These are phyloP conservation scores for Phrynocephalus forsythii DNA, from an alignment of 2,797 vertebrate species.

Conservation along the genomic window DNA sequence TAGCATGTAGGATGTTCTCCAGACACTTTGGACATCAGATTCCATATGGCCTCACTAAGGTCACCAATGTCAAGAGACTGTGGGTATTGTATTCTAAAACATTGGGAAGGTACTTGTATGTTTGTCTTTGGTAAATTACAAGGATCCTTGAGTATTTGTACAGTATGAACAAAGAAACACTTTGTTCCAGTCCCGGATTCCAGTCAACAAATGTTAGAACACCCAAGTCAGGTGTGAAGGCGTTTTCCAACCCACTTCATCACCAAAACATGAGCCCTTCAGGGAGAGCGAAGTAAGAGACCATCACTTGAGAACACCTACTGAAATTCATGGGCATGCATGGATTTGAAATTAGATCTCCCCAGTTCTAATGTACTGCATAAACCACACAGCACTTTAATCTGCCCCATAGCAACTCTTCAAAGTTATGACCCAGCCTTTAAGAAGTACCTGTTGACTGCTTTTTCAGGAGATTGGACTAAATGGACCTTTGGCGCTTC, in stretches of 20 bases:
- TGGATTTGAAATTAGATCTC: not conserved
- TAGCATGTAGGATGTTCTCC: too few species aligned
- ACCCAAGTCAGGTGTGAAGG: not conserved
- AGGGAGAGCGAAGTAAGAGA: not conserved
- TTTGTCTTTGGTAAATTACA: not conserved
- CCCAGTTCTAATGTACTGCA: too few species aligned
- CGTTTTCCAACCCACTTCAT: too few species aligned
- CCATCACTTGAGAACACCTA: not conserved
- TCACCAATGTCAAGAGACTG: not conserved
- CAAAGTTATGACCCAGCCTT: not conserved
- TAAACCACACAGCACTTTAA: too few species aligned
- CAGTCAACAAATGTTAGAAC: not conserved
- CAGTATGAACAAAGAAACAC: not conserved
- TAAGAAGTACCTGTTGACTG: not conserved
- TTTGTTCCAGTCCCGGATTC: not conserved
- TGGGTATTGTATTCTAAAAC: not conserved
- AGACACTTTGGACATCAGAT: too few species aligned
- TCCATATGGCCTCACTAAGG: not conserved
- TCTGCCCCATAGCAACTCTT: not conserved
- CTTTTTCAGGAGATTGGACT: too few species aligned
- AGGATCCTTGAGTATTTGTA: not conserved
- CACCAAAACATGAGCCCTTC: not conserved
- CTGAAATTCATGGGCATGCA: not conserved
- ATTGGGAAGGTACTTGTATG: not conserved
- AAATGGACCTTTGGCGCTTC: too few species aligned